phyloP scores from a whole-genome alignment of 2,797 vertebrate genomes.

The Pseudochirops corinnae region DNA sequence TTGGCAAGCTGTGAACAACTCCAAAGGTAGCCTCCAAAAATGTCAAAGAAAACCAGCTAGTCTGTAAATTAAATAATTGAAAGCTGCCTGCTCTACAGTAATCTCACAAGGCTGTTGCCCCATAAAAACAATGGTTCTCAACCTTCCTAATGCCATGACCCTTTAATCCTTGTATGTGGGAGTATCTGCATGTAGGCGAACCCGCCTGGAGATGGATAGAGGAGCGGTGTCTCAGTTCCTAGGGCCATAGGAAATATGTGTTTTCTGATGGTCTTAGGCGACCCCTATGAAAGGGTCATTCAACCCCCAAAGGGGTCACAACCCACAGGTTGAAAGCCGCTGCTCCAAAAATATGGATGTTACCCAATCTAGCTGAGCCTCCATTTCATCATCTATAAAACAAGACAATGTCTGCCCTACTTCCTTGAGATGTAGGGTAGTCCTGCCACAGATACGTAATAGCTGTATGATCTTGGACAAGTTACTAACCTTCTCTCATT shows the following conservation, averaged over 20 bases:
- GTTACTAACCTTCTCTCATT: neutral
- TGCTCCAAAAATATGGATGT: neutral
- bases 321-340: no score
- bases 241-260: no score
- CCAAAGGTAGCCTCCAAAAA: neutral
- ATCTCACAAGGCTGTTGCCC: neutral
- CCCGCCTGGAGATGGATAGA: no score
- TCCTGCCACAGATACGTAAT: neutral
- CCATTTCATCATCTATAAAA: neutral
- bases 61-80: neutral
- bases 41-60: neutral
- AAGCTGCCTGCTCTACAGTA: neutral
- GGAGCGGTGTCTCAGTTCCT: no score
- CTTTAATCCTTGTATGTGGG: no score
- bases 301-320: no score
- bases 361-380: neutral
- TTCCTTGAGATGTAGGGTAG: no score
- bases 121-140: neutral
- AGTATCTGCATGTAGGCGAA: no score
- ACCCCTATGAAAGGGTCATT: no score
- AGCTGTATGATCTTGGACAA: neutral
- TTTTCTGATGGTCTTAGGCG: no score
- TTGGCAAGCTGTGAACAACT: neutral
- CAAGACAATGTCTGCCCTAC: neutral
- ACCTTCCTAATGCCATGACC: no score